Percentiles rank a stretch among this genome's conserved stretches.
Conservation (phyloP, 2,888 invertebrate genomes). For the Volucella inflata region DNA sequence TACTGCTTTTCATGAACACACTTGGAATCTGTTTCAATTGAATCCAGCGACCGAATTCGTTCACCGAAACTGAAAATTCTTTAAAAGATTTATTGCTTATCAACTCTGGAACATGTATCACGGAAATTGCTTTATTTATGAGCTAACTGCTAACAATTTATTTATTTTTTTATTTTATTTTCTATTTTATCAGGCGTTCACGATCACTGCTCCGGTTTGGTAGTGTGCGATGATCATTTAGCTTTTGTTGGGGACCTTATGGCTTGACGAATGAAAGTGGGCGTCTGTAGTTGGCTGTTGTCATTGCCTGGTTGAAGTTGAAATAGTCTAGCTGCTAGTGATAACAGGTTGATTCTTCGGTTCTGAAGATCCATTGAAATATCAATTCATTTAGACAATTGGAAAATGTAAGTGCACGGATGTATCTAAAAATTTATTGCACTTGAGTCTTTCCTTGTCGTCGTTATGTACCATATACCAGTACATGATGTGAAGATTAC, state of each 20-base stretch:
- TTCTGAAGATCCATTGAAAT: constrained; percentile 21
- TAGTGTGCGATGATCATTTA: constrained; percentile 22
- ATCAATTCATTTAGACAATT: constrained; percentile 12
- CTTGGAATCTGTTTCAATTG: neutral
- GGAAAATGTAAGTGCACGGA: constrained; percentile 28
- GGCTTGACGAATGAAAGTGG: constrained; percentile 40
- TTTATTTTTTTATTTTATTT: constrained; percentile 17
- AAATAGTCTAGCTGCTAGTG: constrained; percentile 12
- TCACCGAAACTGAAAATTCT: too few species aligned
- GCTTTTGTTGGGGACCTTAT: constrained; percentile 32
- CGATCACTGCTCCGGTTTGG: constrained; percentile 4
- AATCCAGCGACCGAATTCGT: neutral
- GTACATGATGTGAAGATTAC: neutral
- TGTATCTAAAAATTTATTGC: constrained; percentile 16
- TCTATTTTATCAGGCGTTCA: constrained; percentile 1
- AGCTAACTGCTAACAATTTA: neutral
- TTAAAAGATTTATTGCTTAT: too few species aligned
- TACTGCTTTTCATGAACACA: neutral
- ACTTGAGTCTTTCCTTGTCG: neutral
- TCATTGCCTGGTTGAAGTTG: constrained; percentile 39
- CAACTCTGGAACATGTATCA: too few species aligned
- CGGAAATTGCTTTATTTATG: too few species aligned
- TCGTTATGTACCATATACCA: neutral
- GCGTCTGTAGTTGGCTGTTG: constrained; percentile 46
- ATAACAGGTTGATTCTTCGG: neutral